A percentile compares a stretch with the other conserved stretches of the same genome.
These are phyloP conservation scores for Zaprionus camerounensis DNA, from an alignment of 1,140 invertebrate species.

Conservation along the genomic window DNA sequence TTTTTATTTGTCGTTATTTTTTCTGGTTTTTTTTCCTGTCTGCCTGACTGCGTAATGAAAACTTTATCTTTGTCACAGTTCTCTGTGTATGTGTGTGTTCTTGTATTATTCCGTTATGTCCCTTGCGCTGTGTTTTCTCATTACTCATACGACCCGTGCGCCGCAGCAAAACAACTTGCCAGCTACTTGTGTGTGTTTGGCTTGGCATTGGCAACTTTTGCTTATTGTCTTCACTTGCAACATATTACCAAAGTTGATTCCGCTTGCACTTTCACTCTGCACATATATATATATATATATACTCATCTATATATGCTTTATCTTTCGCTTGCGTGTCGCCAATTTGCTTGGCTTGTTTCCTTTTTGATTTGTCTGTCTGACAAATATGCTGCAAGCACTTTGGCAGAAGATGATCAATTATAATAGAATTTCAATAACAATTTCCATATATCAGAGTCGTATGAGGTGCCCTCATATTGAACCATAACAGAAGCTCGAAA, in stretches of 20 bases:
- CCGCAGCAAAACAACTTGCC: constrained; percentile 27
- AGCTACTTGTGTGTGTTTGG: constrained; percentile 35
- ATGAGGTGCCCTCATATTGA: not conserved
- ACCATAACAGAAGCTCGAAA: not conserved
- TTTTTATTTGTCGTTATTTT: constrained; percentile 33
- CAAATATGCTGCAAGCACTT: constrained; percentile 21
- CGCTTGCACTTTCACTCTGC: constrained; percentile 62
- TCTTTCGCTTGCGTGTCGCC: constrained; percentile 35
- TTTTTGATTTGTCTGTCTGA: constrained; percentile 32
- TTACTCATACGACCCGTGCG: constrained; percentile 71
- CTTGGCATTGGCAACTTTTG: constrained; percentile 61
- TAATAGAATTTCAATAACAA: constrained; percentile 40
- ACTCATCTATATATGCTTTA: not conserved
- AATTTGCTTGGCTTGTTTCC: constrained; percentile 65
- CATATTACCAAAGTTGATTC: not conserved
- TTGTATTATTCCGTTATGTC: constrained; percentile 19
- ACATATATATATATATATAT: not conserved
- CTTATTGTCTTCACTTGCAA: constrained; percentile 25
- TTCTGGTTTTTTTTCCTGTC: constrained; percentile 35
- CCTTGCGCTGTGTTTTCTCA: constrained; percentile 58
- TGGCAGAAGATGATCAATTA: constrained; percentile 22
- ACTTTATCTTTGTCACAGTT: constrained; percentile 74
- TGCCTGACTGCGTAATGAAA: constrained; percentile 69
- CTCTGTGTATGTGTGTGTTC: constrained; percentile 34
- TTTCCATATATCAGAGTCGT: not conserved